Percentiles rank a stretch among this genome's conserved stretches.
These are phyloP conservation scores for Parotocinclus haroldoi DNA, from an alignment of 2,797 vertebrate species.

Conservation along the genomic window DNA sequence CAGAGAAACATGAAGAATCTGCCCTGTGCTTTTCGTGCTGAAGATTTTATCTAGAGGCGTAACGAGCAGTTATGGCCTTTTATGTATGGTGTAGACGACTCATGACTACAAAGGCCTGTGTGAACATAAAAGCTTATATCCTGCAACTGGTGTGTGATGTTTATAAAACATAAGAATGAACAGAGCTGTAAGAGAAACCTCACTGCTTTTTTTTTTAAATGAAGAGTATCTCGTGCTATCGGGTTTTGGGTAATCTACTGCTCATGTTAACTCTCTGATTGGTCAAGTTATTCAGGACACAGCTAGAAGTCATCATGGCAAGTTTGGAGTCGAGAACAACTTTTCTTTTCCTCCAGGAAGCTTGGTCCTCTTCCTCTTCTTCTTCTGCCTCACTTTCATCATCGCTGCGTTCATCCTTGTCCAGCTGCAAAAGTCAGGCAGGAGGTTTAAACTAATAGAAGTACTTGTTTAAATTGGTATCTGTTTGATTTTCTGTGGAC, in stretches of 20 bases:
- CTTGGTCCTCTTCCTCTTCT: slow-evolving; percentile 63
- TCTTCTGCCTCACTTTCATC: slow-evolving; percentile 78
- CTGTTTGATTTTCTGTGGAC: too few species aligned
- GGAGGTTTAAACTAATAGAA: neutral
- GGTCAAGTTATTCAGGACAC: slow-evolving; percentile 62
- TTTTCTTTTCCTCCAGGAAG: slow-evolving; percentile 58
- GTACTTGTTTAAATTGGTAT: too few species aligned
- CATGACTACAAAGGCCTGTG: neutral
- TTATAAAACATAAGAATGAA: neutral
- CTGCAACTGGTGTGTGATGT: neutral
- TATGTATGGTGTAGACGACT: neutral
- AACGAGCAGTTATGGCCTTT: neutral
- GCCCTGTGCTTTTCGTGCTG: neutral
- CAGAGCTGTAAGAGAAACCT: neutral
- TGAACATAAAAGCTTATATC: neutral
- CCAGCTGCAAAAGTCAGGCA: slow-evolving; percentile 67
- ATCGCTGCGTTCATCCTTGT: slow-evolving; percentile 89
- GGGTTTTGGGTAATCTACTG: slow-evolving; percentile 59
- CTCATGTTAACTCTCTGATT: slow-evolving; percentile 58
- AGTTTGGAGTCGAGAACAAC: slow-evolving; percentile 62
- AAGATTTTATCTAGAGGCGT: neutral
- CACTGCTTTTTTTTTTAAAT: neutral
- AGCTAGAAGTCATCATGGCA: slow-evolving; percentile 62
- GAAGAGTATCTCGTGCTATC: slow-evolving; percentile 38
- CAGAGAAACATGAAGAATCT: neutral